Evolutionary conservation across 2,797 vertebrate species (phyloP), one percentile per base, ranked within the genome.

Genomic region (Gambelia wislizenii): DNA sequence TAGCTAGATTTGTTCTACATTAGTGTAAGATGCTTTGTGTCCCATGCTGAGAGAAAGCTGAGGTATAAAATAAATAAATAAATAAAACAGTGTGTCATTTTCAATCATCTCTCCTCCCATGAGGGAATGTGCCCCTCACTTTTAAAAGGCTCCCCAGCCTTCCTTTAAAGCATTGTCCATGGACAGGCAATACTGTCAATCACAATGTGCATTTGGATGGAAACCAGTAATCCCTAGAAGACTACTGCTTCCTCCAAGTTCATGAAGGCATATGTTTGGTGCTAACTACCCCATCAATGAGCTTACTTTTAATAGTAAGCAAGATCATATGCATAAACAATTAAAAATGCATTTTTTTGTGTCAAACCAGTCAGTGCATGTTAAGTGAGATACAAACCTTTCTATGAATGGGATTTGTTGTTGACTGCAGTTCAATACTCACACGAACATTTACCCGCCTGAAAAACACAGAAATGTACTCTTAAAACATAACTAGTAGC

Each of bases 361-460:
- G 64, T 36, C 25, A 88, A 49, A 12, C 3, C 27, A 33, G 33
- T 27, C 27, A 74, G 33, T 30, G 2, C 22, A 81, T 52, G n/a
- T 59, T 2, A 85, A 84, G 75, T 49, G 12, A 72, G 83, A 78
- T 82, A 97, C 98, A 96, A 92, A 99, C 98, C 97, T 97, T 98
- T 96, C 96, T 99, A 95, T 98, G 98, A 59, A 98, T 96, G 12
- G 98, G 98, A 95, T 96, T 98, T 83, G 98, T 97, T 91, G 97
- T 92, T 72, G 97, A 91, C 70, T 98, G 98, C 33, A 98, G 97
- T 84, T 98, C 98, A 94, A 99, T 97, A 92, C 95, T 97, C 90
- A 99, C 97, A 87, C 98, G 97, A 85, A 99, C 95, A 70, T 96
- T 97, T 91, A 97, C 89, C 91, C 96, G 97, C 95, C 98, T 99